Evolutionary conservation across 2,797 vertebrate genomes (phyloP).

Genomic region (Centropyge bicolor): DNA sequence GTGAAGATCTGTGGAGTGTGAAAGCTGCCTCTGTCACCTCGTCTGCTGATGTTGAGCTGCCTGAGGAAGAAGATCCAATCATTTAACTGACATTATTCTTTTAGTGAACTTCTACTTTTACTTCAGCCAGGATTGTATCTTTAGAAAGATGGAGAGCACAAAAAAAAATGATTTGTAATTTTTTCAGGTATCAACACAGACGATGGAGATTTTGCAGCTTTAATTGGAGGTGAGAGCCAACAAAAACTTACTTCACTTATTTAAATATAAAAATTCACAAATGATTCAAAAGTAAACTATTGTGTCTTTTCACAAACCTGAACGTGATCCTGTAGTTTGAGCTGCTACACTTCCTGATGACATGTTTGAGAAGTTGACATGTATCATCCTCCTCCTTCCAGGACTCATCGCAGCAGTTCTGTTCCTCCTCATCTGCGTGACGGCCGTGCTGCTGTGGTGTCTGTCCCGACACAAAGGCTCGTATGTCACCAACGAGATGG

Average conservation of each 20-base stretch:
- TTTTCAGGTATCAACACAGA: conserved; percentile 4
- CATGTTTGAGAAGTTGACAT: neutral
- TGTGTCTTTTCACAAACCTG: too few relatives aligned
- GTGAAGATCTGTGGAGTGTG: neutral
- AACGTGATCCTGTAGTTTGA: neutral
- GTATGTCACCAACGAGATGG: conserved; percentile 90
- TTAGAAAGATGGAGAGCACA: neutral
- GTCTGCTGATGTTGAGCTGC: neutral
- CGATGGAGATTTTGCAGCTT: conserved; percentile 4
- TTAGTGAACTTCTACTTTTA: too few relatives aligned
- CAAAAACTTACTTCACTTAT: neutral
- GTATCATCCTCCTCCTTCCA: conserved; percentile 36
- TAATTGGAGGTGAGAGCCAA: conserved; percentile 66
- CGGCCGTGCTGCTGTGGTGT: conserved; percentile 79
- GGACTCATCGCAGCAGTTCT: conserved; percentile 80
- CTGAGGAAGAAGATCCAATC: neutral
- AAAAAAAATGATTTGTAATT: neutral
- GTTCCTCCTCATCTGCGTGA: conserved; percentile 79
- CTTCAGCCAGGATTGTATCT: too few relatives aligned
- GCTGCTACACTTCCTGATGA: neutral
- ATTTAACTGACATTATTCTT: too few relatives aligned
- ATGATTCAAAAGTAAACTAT: too few relatives aligned
- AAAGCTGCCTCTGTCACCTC: conserved; percentile 10
- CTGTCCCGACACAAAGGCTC: conserved; percentile 89
- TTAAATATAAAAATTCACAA: neutral